These are phyloP conservation scores for Cheilosia grossa DNA, from an alignment of 2,888 invertebrate genomes.

Conservation along the genomic window DNA sequence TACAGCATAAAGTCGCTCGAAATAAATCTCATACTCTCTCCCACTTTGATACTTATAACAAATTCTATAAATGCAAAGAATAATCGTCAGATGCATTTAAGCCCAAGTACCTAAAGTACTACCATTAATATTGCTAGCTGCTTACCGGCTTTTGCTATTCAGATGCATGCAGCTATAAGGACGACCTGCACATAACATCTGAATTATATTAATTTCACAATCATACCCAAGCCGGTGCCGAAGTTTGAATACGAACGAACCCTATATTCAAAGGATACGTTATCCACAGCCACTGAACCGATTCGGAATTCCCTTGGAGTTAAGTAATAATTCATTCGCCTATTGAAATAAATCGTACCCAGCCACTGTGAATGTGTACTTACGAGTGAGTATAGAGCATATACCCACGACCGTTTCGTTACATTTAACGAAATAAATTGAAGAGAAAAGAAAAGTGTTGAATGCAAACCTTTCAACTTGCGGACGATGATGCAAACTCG, in stretches of 20 bases:
- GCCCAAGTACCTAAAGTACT: background rate
- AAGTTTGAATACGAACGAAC: constrained; percentile 1
- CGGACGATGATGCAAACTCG: background rate
- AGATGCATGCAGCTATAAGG: background rate
- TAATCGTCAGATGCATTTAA: background rate
- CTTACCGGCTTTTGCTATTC: background rate
- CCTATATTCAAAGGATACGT: background rate
- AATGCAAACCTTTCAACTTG: background rate
- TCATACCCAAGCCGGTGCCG: background rate
- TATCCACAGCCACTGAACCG: constrained; percentile 2
- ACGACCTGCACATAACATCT: constrained; percentile 7
- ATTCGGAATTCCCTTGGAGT: background rate
- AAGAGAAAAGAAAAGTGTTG: constrained; percentile 3
- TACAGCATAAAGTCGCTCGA: background rate
- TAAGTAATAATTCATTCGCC: constrained; percentile 4
- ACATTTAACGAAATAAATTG: background rate
- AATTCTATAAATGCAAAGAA: background rate
- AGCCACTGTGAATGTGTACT: background rate
- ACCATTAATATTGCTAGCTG: background rate
- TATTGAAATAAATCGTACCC: constrained; percentile 3
- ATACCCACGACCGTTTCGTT: background rate
- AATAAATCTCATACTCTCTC: background rate
- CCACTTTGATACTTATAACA: background rate
- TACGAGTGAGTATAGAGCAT: background rate
- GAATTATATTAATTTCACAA: background rate